phyloP scores from a whole-genome alignment of 2,113 vertebrate species.

The Ciconia boyciana region DNA sequence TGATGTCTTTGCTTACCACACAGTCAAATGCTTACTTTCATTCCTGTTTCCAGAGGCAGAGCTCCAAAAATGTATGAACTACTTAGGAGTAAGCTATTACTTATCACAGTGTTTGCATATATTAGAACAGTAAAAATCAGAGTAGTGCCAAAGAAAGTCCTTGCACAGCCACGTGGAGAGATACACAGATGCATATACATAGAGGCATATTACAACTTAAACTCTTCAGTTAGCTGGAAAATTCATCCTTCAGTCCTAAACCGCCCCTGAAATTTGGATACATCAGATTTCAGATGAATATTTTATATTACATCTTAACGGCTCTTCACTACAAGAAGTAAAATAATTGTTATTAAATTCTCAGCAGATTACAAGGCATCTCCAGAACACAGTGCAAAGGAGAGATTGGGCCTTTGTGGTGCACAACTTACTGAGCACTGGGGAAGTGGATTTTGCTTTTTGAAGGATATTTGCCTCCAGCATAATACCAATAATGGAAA shows the following conservation, averaged over 20 bases:
- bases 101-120: not conserved
- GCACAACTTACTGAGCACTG: not conserved
- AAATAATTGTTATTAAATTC: constrained; percentile 74
- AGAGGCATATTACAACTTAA: not conserved
- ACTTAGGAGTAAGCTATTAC: not conserved
- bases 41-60: not conserved
- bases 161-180: not conserved
- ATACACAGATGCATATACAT: fast-evolving
- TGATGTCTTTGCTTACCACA: not conserved
- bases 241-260: constrained; percentile 35
- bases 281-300: constrained; percentile 40
- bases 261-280: not conserved
- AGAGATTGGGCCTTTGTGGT: constrained; percentile 52
- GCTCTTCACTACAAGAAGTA: constrained; percentile 40
- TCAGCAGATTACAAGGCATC: constrained; percentile 65
- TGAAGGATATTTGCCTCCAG: constrained; percentile 81
- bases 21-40: not conserved
- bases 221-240: constrained; percentile 24
- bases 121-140: not conserved
- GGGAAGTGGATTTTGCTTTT: constrained; percentile 61
- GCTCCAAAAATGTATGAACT: not conserved
- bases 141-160: not conserved
- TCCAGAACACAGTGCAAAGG: constrained; percentile 33
- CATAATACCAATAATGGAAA: constrained; percentile 80
- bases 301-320: constrained; percentile 62